Base-by-base conservation (phyloP, 2,113 vertebrate species). In the Callospermophilus lateralis region DNA sequence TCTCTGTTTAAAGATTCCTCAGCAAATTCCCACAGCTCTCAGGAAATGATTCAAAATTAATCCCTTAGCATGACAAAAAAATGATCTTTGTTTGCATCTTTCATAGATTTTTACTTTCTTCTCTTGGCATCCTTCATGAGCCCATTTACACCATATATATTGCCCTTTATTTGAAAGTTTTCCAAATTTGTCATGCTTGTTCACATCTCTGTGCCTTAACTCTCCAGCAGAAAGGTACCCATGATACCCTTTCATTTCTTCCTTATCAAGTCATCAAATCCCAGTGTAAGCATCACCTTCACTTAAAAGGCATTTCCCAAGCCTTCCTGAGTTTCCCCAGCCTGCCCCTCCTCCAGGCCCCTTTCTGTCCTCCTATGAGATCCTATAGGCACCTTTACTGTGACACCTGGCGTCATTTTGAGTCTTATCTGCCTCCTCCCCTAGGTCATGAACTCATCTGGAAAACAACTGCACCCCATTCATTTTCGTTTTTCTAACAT, bases 1-100 rank as follows among this genome's bases (percentile, higher is more conserved):
- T 53, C 51, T 92, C 76, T 84, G 80, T 94, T 79, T 87, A 84
- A 92, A 93, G 28, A 45, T 37, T 67, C 42, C 76, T 77, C n/a
- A 34, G 67, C 45, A 32, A 68, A 48, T 68, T 63, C 90, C 68
- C 0, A 0, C 6, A 83, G 78, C 77, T 94, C 94, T 89, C 22
- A 22, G 63, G 74, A 78, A 24, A 92, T 5, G 42, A n/a, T 58
- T 67, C 12, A 11, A 58, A 45, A 55, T 63, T 26, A 86, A 79
- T 68, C 89, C 63, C 86, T 77, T 76, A 9, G 1, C 48, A 26
- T 68, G 67, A 83, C n/a, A 55, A 24, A 37, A 45, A 80, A 83
- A 39, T 76, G 53, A 67, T 78, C 77, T 58, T 70, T n/a, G 92
- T 84, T 67, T 88, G 67, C 30, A 32, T 78, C n/a, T 70, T 88